A percentile compares a stretch with the other conserved stretches of the same genome.
Evolutionary conservation across 2,888 invertebrate species (phyloP).

Genomic region (Ceramica pisi): DNA sequence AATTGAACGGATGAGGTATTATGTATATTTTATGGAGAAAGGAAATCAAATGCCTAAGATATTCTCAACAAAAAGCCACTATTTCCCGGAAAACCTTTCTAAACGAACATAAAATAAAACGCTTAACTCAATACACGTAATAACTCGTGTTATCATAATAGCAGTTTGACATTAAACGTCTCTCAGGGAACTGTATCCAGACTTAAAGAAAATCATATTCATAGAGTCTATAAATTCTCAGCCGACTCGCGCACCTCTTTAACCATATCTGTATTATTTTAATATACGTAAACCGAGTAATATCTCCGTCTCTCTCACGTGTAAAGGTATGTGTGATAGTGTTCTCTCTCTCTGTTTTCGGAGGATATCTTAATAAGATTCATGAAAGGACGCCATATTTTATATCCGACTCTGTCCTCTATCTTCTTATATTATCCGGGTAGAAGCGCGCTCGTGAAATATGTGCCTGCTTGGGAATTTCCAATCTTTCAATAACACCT

Average conservation of each 20-base stretch:
- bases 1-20: no score
- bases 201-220: conserved; percentile 90
- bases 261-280: conserved; percentile 89
- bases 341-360: conserved; percentile 88
- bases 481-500: conserved; percentile 90
- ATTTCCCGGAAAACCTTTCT: conserved; percentile 1
- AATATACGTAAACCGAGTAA: conserved; percentile 88
- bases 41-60: background rate
- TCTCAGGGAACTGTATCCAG: conserved; percentile 84
- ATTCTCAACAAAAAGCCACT: background rate
- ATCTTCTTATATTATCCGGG: conserved; percentile 91
- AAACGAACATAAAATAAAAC: conserved; percentile 21
- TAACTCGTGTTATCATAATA: conserved; percentile 69
- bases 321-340: conserved; percentile 62
- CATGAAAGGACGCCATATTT: conserved; percentile 96
- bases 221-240: conserved; percentile 88
- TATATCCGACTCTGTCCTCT: conserved; percentile 93
- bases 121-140: conserved; percentile 54
- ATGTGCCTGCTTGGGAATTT: conserved; percentile 90
- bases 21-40: no score
- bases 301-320: conserved; percentile 71
- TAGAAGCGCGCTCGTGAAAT: conserved; percentile 88
- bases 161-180: conserved; percentile 80
- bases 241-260: conserved; percentile 86
- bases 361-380: conserved; percentile 95